Evolutionary conservation across 2,888 invertebrate genomes (phyloP).

Genomic region (Sinohyriopsis cumingii): DNA sequence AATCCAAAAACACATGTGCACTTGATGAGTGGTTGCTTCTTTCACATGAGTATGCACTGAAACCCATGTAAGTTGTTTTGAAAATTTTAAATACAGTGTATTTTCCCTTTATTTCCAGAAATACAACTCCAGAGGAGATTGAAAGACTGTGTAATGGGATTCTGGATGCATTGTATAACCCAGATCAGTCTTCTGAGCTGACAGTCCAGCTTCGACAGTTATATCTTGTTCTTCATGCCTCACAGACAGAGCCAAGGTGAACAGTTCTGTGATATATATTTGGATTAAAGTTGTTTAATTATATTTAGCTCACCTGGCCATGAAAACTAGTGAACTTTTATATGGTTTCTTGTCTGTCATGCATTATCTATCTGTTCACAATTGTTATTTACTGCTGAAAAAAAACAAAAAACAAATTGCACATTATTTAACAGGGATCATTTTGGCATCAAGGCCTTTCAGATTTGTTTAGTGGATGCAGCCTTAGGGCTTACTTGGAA

Average conservation of each 20-base stretch:
- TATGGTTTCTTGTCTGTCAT: no score
- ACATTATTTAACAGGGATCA: no score
- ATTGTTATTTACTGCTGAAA: no score
- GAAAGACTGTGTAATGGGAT: slow-evolving; percentile 45
- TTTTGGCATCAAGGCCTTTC: no score
- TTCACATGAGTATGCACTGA: neutral
- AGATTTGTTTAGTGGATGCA: no score
- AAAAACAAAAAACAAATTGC: no score
- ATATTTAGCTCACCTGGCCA: neutral
- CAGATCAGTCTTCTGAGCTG: slow-evolving; percentile 54
- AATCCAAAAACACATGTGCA: no score
- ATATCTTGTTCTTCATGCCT: slow-evolving; percentile 56
- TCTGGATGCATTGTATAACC: slow-evolving; percentile 38
- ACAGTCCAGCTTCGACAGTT: slow-evolving; percentile 50
- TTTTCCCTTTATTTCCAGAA: slow-evolving; percentile 28
- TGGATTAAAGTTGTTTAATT: neutral
- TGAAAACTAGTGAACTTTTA: neutral
- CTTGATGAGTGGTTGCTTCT: neutral
- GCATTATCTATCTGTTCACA: no score
- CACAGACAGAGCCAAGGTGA: slow-evolving; percentile 49
- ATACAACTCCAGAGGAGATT: slow-evolving; percentile 56
- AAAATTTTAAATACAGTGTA: no score
- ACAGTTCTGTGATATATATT: neutral
- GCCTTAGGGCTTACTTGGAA: no score
- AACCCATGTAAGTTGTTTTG: no score